These are phyloP conservation scores for Drosophila fulvimacula DNA, from an alignment of 2,888 invertebrate species.

Conservation along the genomic window DNA sequence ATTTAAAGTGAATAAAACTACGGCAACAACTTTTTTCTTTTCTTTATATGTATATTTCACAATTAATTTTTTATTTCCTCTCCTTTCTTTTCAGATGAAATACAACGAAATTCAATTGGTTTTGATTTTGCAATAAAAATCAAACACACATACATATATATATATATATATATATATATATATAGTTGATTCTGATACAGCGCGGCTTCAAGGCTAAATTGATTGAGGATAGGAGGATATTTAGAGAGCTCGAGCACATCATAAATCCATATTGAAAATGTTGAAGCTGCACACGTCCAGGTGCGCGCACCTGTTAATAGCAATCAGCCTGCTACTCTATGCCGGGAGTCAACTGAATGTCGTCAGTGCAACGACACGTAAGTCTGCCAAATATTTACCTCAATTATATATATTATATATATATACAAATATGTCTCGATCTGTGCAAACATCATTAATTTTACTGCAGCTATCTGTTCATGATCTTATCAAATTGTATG, in stretches of 20 bases:
- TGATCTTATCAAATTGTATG: constrained; percentile 78
- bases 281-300: constrained; percentile 28
- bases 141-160: not conserved
- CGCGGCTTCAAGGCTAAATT: constrained; percentile 64
- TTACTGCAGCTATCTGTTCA: constrained; percentile 46
- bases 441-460: constrained; percentile 41
- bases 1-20: constrained; percentile 32
- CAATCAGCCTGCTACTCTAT: constrained; percentile 54
- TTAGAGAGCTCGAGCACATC: not conserved
- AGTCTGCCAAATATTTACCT: constrained; percentile 51
- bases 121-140: constrained; percentile 70
- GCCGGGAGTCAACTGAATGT: constrained; percentile 14
- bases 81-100: constrained; percentile 52
- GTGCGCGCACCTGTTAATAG: constrained; percentile 51
- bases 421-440: constrained; percentile 5
- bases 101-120: constrained; percentile 65
- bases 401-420: constrained; percentile 6
- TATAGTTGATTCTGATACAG: constrained; percentile 25
- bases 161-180: not conserved
- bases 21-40: constrained; percentile 9
- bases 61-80: constrained; percentile 35
- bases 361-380: constrained; percentile 69
- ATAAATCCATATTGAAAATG: constrained; percentile 36
- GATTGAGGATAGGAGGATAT: constrained; percentile 43
- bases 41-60: constrained; percentile 30